Evolutionary conservation across 1,140 invertebrate genomes (phyloP).

Genomic region (Stratiolaelaps scimitus): DNA sequence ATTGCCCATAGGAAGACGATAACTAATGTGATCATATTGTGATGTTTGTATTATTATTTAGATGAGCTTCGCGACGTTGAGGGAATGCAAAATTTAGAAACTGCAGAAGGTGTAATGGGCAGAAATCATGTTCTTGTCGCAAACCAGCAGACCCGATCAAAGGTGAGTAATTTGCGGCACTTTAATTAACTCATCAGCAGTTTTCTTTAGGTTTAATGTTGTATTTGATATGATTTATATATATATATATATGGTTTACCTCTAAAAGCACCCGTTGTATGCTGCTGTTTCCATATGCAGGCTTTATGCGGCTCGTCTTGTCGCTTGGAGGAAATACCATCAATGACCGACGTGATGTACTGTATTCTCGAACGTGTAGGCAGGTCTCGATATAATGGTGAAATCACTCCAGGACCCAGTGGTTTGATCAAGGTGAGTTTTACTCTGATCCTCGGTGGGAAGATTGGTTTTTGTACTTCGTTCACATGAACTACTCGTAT

Average conservation of each 20-base stretch:
- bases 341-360: slow-evolving; percentile 43
- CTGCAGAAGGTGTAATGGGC: neutral
- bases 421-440: slow-evolving; percentile 41
- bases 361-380: slow-evolving; percentile 63
- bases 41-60: too few relatives aligned
- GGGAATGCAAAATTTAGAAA: neutral
- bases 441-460: too few relatives aligned
- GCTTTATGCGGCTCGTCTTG: neutral
- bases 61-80: neutral
- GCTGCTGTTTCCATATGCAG: too few relatives aligned
- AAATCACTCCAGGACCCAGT: slow-evolving; percentile 53
- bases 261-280: too few relatives aligned
- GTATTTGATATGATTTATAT: neutral
- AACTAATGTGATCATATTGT: too few relatives aligned
- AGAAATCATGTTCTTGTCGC: slow-evolving; percentile 16
- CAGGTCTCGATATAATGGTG: slow-evolving; percentile 55
- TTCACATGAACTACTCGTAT: too few relatives aligned
- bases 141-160: slow-evolving; percentile 6
- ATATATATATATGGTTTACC: neutral
- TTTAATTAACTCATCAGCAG: neutral
- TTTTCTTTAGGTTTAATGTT: neutral
- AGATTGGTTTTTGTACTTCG: too few relatives aligned
- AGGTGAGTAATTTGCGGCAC: neutral
- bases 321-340: neutral
- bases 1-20: too few relatives aligned